These are phyloP conservation scores for Eulemur coronatus DNA, from an alignment of 2,797 vertebrate genomes.

Conservation along the genomic window DNA sequence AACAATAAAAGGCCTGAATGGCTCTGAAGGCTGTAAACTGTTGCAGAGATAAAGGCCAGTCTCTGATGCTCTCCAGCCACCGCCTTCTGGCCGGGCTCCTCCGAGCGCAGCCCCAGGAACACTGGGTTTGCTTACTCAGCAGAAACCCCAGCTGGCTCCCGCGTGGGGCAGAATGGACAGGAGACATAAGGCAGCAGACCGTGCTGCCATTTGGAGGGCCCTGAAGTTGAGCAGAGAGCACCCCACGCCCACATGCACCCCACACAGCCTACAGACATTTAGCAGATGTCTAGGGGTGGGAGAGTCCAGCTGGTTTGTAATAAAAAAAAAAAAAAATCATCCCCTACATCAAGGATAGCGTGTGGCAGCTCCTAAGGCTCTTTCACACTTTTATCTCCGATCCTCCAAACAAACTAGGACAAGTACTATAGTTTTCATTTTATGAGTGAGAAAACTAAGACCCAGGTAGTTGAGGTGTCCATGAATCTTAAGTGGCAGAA, in stretches of 20 bases:
- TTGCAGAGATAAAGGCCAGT: neutral
- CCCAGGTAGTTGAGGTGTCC: neutral
- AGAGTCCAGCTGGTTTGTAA: neutral
- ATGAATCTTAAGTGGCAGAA: neutral
- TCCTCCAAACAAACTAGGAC: neutral
- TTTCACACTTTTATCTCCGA: neutral
- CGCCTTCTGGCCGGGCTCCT: neutral
- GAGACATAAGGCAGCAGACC: neutral
- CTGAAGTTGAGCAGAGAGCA: neutral
- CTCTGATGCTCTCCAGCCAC: neutral
- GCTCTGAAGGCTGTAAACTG: neutral
- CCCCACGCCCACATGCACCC: accelerated
- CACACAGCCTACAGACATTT: neutral
- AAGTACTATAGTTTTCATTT: neutral
- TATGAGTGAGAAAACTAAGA: neutral
- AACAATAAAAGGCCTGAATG: neutral
- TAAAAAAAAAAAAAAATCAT: neutral
- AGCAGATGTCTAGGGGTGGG: neutral
- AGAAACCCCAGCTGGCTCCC: neutral
- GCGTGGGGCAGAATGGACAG: neutral
- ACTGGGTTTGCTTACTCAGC: neutral
- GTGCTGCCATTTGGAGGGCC: neutral
- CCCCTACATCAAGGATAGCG: neutral
- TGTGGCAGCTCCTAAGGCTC: neutral
- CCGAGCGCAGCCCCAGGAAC: neutral